These are phyloP conservation scores for Meteorus cinctellus DNA, from an alignment of 2,888 invertebrate genomes.

Conservation along the genomic window DNA sequence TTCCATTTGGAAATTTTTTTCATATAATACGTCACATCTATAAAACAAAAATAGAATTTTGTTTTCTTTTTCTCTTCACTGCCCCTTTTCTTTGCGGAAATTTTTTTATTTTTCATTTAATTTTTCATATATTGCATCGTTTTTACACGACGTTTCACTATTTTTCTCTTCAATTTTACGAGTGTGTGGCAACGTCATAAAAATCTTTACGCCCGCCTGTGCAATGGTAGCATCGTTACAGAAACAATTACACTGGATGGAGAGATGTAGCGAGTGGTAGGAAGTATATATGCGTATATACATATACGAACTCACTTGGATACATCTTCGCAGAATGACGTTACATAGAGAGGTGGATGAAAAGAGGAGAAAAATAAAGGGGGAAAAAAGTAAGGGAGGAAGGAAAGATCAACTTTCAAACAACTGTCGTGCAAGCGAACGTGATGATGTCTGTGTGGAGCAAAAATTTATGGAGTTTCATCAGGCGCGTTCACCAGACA, in stretches of 20 bases:
- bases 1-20: too few species aligned
- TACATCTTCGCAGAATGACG: not conserved
- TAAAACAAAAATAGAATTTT: not conserved
- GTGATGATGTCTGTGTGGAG: slow-evolving; percentile 9
- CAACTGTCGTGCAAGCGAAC: slow-evolving; percentile 7
- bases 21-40: not conserved
- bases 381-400: not conserved
- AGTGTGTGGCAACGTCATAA: slow-evolving; percentile 15
- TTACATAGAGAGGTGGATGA: not conserved
- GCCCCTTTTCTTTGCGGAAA: not conserved
- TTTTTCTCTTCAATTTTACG: not conserved
- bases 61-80: not conserved
- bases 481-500: slow-evolving; percentile 8
- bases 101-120: not conserved
- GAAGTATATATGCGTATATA: too few species aligned
- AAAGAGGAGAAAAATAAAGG: slow-evolving; percentile 1
- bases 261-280: not conserved
- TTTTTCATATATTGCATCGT: not conserved
- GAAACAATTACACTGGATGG: slow-evolving; percentile 2
- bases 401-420: slow-evolving; percentile 24
- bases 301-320: not conserved
- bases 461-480: slow-evolving; percentile 28
- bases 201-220: slow-evolving; percentile 19
- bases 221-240: slow-evolving; percentile 5
- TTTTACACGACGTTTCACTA: not conserved